phyloP scores from a whole-genome alignment of 2,888 invertebrate genomes.

The Epinotia bilunana region DNA sequence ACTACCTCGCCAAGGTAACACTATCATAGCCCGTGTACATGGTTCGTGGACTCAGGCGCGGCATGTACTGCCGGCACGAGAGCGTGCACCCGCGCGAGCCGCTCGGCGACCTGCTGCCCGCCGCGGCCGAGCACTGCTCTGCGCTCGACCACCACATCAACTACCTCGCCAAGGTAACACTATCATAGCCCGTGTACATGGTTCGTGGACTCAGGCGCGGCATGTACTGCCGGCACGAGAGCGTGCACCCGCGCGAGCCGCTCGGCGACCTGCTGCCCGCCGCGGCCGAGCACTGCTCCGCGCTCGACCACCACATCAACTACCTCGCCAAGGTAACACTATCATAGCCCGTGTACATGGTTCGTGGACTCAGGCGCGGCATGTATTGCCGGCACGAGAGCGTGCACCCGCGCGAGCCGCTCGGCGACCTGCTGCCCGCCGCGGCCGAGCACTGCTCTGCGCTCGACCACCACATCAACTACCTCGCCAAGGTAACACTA shows the following conservation, averaged over 20 bases:
- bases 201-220: background rate
- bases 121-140: constrained; percentile 94
- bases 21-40: too few relatives aligned
- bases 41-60: constrained; percentile 73
- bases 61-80: too few relatives aligned
- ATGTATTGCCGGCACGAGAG: too few relatives aligned
- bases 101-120: constrained; percentile 92
- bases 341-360: too few relatives aligned
- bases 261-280: constrained; percentile 84
- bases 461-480: constrained; percentile 94
- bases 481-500: constrained; percentile 67
- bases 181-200: too few relatives aligned
- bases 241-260: constrained; percentile 2
- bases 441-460: constrained; percentile 95
- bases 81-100: constrained; percentile 98
- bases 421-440: constrained; percentile 92
- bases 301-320: constrained; percentile 95
- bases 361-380: constrained; percentile 75
- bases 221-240: too few relatives aligned
- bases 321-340: constrained; percentile 74
- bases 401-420: constrained; percentile 97
- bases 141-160: constrained; percentile 96
- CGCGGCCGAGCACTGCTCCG: constrained; percentile 94
- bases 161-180: constrained; percentile 75
- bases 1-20: constrained; percentile 80